Evolutionary conservation across 2,888 invertebrate species (phyloP).

Genomic region (Lordiphosa andalusiaca): DNA sequence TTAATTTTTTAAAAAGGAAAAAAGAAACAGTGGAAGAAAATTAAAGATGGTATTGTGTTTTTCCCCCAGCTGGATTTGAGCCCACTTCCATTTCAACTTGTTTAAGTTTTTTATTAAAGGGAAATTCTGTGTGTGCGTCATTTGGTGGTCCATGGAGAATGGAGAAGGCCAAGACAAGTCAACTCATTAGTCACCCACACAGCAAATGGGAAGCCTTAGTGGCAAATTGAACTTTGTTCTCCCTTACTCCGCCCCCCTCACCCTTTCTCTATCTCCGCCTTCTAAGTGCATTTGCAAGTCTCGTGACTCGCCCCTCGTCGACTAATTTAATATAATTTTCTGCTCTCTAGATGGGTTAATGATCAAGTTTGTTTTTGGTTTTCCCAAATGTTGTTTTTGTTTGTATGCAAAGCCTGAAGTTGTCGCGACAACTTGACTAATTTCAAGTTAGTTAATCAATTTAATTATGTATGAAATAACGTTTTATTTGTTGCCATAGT

Average conservation of each 20-base stretch:
- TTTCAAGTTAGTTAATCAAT: constrained; percentile 45
- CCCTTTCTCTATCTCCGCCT: no score
- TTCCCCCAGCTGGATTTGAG: no score
- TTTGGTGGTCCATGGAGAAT: no score
- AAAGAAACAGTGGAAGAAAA: no score
- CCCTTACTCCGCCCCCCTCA: not conserved
- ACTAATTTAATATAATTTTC: constrained; percentile 58
- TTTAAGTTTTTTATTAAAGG: no score
- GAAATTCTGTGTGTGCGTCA: no score
- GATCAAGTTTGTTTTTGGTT: constrained; percentile 27
- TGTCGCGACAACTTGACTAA: constrained; percentile 28
- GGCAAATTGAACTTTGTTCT: constrained; percentile 1
- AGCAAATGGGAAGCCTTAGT: constrained; percentile 9
- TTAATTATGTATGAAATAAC: constrained; percentile 40
- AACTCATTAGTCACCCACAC: constrained; percentile 1
- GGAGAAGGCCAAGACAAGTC: not conserved
- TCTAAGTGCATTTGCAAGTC: constrained; percentile 45
- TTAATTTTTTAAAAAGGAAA: no score
- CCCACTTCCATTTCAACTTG: no score
- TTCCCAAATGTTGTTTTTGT: constrained; percentile 6
- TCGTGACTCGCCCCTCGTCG: constrained; percentile 44
- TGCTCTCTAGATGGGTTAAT: constrained; percentile 58
- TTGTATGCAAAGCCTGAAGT: constrained; percentile 38
- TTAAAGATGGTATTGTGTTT: no score
- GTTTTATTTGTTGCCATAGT: constrained; percentile 28